phyloP scores from a whole-genome alignment of 2,888 invertebrate species.

The Andrena fulva region DNA sequence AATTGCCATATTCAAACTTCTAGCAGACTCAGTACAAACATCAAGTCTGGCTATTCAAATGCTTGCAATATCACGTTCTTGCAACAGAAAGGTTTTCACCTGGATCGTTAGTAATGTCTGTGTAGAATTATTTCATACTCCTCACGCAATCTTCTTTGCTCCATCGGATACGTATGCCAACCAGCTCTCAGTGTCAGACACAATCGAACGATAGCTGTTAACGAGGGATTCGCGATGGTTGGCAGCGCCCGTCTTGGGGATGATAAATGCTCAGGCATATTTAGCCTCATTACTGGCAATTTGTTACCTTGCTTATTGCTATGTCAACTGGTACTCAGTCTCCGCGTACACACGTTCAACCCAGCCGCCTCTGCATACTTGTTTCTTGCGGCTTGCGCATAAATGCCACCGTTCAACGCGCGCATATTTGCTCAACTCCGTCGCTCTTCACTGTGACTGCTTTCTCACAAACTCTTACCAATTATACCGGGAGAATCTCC shows the following conservation, averaged over 20 bases:
- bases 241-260: constrained; percentile 61
- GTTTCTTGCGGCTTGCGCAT: constrained; percentile 23
- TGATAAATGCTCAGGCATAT: constrained; percentile 75
- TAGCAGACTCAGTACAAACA: too few relatives aligned
- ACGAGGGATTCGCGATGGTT: constrained; percentile 65
- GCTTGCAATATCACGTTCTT: too few relatives aligned
- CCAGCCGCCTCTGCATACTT: not conserved
- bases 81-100: not conserved
- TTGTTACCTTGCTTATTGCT: constrained; percentile 71
- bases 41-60: too few relatives aligned
- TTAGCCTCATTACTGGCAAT: constrained; percentile 76
- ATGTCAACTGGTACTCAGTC: constrained; percentile 21
- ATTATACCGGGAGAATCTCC: not conserved
- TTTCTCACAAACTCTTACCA: not conserved
- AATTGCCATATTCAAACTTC: too few relatives aligned
- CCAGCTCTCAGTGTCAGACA: constrained; percentile 11
- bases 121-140: not conserved
- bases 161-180: not conserved
- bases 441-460: not conserved
- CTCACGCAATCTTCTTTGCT: not conserved
- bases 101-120: not conserved
- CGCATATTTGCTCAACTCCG: not conserved
- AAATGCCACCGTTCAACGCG: constrained; percentile 9
- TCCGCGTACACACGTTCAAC: constrained; percentile 5
- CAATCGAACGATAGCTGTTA: constrained; percentile 67